Conservation (phyloP, 2,113 vertebrate species). For the Apteryx mantelli region DNA sequence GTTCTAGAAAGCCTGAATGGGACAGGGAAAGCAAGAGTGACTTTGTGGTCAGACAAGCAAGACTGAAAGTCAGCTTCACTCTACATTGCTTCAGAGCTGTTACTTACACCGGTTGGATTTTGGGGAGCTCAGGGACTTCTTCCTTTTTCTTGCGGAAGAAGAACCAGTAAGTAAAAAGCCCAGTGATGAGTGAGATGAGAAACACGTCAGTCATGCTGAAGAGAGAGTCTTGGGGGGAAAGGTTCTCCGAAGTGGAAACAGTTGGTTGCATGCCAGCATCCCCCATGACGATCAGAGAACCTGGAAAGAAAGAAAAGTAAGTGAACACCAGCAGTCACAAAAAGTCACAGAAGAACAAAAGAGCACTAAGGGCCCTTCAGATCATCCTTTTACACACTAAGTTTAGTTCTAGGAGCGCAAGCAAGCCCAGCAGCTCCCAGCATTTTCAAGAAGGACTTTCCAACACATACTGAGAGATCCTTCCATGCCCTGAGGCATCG, state of each 20-base stretch:
- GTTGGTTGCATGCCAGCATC: conserved; percentile 63
- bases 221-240: conserved; percentile 77
- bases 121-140: conserved; percentile 89
- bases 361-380: accelerated
- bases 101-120: conserved; percentile 80
- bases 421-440: background rate
- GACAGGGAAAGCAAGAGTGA: background rate
- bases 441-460: background rate
- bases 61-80: background rate
- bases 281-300: conserved; percentile 68
- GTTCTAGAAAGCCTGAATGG: background rate
- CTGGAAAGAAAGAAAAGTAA: background rate
- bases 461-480: background rate
- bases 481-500: background rate
- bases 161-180: conserved; percentile 90
- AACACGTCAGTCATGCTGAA: conserved; percentile 89
- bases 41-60: background rate
- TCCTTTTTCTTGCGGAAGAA: conserved; percentile 92
- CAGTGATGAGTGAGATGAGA: conserved; percentile 87
- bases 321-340: background rate
- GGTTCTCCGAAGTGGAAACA: background rate
- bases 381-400: background rate
- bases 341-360: background rate
- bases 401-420: background rate
- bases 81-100: background rate